These are phyloP conservation scores for Nibea albiflora DNA, from an alignment of 2,113 vertebrate species.

Conservation along the genomic window DNA sequence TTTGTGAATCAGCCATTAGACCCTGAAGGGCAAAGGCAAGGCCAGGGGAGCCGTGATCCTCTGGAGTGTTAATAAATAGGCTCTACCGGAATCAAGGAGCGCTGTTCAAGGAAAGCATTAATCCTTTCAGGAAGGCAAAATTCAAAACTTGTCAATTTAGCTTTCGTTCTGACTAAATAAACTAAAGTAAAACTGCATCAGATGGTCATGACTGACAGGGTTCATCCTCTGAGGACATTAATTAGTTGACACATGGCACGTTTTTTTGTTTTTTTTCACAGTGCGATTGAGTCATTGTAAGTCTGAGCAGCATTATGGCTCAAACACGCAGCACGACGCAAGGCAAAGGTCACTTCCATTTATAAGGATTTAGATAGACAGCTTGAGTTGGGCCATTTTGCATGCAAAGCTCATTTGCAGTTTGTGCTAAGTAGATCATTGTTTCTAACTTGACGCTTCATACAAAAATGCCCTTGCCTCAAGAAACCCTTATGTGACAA, in stretches of 20 bases:
- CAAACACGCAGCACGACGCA: not conserved
- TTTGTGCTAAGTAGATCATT: conserved; percentile 62
- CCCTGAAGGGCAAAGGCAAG: conserved; percentile 51
- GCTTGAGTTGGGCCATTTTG: conserved; percentile 43
- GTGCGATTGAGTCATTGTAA: conserved; percentile 36
- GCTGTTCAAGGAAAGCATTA: conserved; percentile 43
- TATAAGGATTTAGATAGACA: conserved; percentile 53
- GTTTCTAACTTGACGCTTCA: conserved; percentile 57
- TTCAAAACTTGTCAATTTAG: conserved; percentile 5
- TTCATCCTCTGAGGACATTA: conserved; percentile 33
- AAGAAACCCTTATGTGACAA: conserved; percentile 48
- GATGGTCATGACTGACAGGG: conserved; percentile 17
- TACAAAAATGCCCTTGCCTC: conserved; percentile 60
- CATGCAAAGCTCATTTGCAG: conserved; percentile 57
- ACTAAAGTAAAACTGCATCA: conserved; percentile 29
- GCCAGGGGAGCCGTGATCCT: conserved; percentile 38
- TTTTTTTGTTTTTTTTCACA: conserved; percentile 38
- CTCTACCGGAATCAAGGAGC: conserved; percentile 33
- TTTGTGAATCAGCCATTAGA: conserved; percentile 50
- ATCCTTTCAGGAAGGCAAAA: conserved; percentile 41
- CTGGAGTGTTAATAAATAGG: conserved; percentile 25
- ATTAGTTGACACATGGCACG: conserved; percentile 37
- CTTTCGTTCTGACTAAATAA: conserved; percentile 4
- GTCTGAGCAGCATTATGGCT: conserved; percentile 53
- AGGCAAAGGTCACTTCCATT: too few relatives aligned